A percentile compares a stretch with the other conserved stretches of the same genome.
Conservation (phyloP, 2,888 invertebrate species). For the Patella caerulea region DNA sequence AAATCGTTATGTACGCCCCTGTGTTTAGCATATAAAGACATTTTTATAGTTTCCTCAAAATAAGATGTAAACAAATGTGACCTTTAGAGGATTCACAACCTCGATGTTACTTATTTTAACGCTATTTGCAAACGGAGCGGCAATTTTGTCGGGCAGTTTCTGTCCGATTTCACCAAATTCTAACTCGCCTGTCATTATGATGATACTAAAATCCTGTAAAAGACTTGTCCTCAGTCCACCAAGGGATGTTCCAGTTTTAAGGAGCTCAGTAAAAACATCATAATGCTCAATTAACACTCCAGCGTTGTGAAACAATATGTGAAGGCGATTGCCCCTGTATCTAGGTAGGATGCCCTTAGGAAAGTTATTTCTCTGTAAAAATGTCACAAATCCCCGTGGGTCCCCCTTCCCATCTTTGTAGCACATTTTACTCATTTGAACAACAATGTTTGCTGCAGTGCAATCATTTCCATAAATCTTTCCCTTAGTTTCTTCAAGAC, state of each 20-base stretch:
- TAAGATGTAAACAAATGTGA: no score
- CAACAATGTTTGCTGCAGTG: slow-evolving; percentile 33
- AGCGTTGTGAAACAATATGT: slow-evolving; percentile 34
- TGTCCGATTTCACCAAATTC: no score
- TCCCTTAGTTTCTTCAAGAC: slow-evolving; percentile 22
- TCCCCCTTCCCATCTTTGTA: slow-evolving; percentile 40
- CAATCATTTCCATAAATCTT: slow-evolving; percentile 34
- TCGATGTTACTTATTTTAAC: no score
- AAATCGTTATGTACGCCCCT: no score
- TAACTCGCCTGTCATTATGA: no score
- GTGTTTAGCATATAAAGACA: no score
- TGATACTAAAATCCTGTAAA: slow-evolving; percentile 19
- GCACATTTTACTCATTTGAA: slow-evolving; percentile 35
- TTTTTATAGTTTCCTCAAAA: no score
- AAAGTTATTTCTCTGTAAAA: slow-evolving; percentile 27
- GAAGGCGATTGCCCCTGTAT: slow-evolving; percentile 36
- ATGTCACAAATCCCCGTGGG: slow-evolving; percentile 33
- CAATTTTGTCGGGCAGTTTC: no score
- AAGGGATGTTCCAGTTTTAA: slow-evolving; percentile 26
- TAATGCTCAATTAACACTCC: slow-evolving; percentile 3
- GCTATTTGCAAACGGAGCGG: no score
- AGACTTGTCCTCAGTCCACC: slow-evolving; percentile 27
- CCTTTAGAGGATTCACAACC: no score
- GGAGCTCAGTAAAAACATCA: slow-evolving; percentile 18
- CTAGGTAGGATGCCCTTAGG: slow-evolving; percentile 31